phyloP scores from a whole-genome alignment of 2,888 invertebrate genomes.

The Cosmorhoe ocellata region DNA sequence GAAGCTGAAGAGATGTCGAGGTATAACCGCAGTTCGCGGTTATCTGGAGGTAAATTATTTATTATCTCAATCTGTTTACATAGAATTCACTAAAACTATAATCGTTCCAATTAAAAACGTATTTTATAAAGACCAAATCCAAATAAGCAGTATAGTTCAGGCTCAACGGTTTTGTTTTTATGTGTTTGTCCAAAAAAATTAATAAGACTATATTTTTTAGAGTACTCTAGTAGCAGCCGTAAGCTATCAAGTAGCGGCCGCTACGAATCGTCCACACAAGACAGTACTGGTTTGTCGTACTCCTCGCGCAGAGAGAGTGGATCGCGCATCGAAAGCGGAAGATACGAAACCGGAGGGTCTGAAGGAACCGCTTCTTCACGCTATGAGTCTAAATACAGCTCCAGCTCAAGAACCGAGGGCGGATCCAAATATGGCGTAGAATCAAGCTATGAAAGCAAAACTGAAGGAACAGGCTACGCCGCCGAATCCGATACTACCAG shows the following conservation, averaged over 20 bases:
- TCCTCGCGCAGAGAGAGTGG: constrained; percentile 71
- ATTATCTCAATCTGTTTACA: neutral
- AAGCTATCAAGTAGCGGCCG: constrained; percentile 64
- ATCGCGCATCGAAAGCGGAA: constrained; percentile 58
- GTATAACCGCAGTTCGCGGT: constrained; percentile 84
- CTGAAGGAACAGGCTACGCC: constrained; percentile 42
- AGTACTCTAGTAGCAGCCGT: constrained; percentile 73
- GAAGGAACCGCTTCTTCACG: constrained; percentile 62
- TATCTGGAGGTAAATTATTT: constrained; percentile 79
- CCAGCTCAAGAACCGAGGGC: constrained; percentile 49
- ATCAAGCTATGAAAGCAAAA: constrained; percentile 45
- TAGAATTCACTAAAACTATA: neutral
- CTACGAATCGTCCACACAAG: constrained; percentile 63
- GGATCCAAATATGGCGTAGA: constrained; percentile 53
- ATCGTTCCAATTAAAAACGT: too few species aligned
- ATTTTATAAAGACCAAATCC: too few species aligned
- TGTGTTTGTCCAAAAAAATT: too few species aligned
- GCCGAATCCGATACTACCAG: constrained; percentile 48
- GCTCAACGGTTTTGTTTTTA: too few species aligned
- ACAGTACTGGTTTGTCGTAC: constrained; percentile 56
- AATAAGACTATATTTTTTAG: constrained; percentile 31
- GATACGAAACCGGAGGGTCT: constrained; percentile 55
- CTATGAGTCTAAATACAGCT: constrained; percentile 66
- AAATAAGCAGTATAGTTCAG: too few species aligned
- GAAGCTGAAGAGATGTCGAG: constrained; percentile 80